Base-by-base conservation (phyloP, 2,888 invertebrate species). In the Gortyna flavago region DNA sequence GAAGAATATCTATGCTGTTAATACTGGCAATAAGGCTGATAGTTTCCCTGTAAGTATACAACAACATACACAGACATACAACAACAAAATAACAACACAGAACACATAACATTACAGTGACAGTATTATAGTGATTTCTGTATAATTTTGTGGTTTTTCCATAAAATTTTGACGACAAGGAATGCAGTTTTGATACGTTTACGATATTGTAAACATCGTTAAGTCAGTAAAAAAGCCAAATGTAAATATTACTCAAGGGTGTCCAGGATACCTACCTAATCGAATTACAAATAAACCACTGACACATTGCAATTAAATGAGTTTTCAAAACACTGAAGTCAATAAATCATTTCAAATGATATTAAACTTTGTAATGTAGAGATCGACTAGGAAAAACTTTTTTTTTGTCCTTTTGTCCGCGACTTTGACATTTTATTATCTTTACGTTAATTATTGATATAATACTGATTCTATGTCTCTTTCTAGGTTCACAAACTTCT, bases 1-100 rank as follows among this genome's bases (percentile, higher is more conserved):
- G 80, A 94, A 90, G 88, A 93, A 89, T 70, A 96, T 96, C 67
- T 97, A 96, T 70, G 92, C 93, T 8, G 87, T 88, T 54, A 97
- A 97, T 72, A 94, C 95, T 70, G 95, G 96, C 81, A 92, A 94
- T 62, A 85, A 84, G 35, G 89, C 93, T 78, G 93, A 95, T 35
- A 92, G 91, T 78, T 96, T 95, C 86, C 94, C 95, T 38, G 96
- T 96, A 86, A 94, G 95, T 85, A 51, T 29, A 21, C 8, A 65
- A 65, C 4, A 35, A 3, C 4, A 35, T 35, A 35, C 35, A 35
- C 35, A 35, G 35, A 35, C 35, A 35, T 35, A 35, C 35, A 35
- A 35, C 35, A 35, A 35, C 35, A 35, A 35, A 2, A 35, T 35
- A 35, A 35, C 35, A 35, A 35, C 35, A 35, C 35, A 35, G 4